A percentile compares a stretch with the other conserved stretches of the same genome.
Evolutionary conservation across 2,113 vertebrate species (phyloP).

Genomic region (Passer domesticus): DNA sequence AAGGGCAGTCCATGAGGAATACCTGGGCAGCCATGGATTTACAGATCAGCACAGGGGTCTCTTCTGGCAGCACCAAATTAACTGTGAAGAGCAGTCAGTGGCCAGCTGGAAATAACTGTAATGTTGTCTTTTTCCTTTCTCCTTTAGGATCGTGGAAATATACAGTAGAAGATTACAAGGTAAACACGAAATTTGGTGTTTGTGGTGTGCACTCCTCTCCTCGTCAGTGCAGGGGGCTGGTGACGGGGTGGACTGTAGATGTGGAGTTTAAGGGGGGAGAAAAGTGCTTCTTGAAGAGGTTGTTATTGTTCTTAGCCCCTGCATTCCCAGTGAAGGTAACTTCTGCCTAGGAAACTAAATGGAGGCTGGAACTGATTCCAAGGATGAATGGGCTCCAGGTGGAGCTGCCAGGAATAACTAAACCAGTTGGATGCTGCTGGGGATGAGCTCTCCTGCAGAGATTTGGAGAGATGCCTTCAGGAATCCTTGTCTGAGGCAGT

Average conservation of each 20-base stretch:
- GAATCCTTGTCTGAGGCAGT: neutral
- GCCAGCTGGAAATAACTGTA: neutral
- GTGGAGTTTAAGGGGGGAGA: neutral
- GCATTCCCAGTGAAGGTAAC: neutral
- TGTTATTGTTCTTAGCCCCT: neutral
- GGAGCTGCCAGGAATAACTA: neutral
- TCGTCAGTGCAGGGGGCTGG: neutral
- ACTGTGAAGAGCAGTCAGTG: neutral
- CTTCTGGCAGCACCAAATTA: neutral
- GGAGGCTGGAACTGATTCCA: neutral
- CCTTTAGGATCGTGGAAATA: conserved; percentile 94
- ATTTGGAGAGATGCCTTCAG: neutral
- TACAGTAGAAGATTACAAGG: conserved; percentile 97
- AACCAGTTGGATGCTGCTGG: neutral
- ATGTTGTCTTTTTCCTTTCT: neutral
- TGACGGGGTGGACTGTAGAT: neutral
- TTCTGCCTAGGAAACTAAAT: neutral
- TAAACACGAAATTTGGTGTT: conserved; percentile 48
- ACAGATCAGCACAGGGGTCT: rapidly evolving
- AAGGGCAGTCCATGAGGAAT: neutral
- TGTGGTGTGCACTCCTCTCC: neutral
- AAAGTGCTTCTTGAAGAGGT: neutral
- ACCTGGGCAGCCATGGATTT: neutral
- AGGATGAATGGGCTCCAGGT: neutral
- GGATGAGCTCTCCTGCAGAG: neutral